Evolutionary conservation across 1,140 invertebrate species (phyloP).

Genomic region (Scaptomyza pallida): DNA sequence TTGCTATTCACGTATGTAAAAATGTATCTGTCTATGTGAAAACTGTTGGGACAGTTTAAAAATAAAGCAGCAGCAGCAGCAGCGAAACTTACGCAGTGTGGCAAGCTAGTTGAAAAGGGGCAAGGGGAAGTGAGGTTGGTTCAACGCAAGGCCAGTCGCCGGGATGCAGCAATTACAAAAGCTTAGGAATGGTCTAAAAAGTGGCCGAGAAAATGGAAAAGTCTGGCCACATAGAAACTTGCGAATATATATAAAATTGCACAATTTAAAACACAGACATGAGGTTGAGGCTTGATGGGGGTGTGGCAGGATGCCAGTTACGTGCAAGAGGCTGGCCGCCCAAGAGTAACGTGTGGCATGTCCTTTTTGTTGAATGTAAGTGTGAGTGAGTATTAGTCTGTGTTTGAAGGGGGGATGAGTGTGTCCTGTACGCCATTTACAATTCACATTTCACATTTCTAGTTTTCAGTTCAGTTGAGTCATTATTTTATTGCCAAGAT

Average conservation of each 20-base stretch:
- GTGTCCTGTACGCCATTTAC: constrained; percentile 76
- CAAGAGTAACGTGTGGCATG: constrained; percentile 37
- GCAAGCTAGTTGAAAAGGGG: not conserved
- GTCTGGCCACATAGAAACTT: constrained; percentile 70
- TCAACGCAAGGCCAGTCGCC: constrained; percentile 47
- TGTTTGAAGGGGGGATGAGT: constrained; percentile 33
- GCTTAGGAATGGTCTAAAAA: constrained; percentile 5
- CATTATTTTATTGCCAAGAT: constrained; percentile 83
- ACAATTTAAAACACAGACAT: constrained; percentile 76
- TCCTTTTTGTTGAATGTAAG: not conserved
- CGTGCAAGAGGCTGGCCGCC: constrained; percentile 51
- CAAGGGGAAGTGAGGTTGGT: not conserved
- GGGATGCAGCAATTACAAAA: constrained; percentile 73
- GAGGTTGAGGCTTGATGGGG: constrained; percentile 12
- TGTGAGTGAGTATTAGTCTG: constrained; percentile 20
- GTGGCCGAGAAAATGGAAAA: not conserved
- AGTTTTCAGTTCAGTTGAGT: constrained; percentile 83
- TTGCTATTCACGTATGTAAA: too few relatives aligned
- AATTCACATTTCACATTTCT: constrained; percentile 83
- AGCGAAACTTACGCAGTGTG: constrained; percentile 58
- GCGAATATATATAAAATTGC: constrained; percentile 82
- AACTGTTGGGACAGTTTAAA: constrained; percentile 42
- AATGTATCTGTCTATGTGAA: constrained; percentile 27
- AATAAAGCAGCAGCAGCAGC: constrained; percentile 51
- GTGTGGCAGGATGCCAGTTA: constrained; percentile 35